Evolutionary conservation across 1,140 invertebrate species (phyloP), one percentile per base, ranked within the genome.

Genomic region (Listronotus bonariensis): DNA sequence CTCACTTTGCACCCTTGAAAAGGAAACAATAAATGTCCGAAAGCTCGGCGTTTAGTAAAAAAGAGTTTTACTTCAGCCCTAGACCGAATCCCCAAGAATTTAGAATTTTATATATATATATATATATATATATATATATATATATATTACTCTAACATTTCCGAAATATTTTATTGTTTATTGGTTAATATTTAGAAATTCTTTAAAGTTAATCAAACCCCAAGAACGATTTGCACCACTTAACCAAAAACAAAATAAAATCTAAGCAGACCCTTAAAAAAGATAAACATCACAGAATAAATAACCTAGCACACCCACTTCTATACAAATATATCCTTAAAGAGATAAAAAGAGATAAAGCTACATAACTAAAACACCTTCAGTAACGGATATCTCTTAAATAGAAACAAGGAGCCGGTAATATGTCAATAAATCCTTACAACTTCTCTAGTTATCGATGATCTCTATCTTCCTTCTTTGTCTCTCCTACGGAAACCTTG

Each of bases 371-470:
- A 60, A 48, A 59, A 67, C 65, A 70, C 65, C 68, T 70, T 54
- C 65, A 36, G 68, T 61, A 67, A 67, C 51, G 60, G 65, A 66
- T 70, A 70, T 70, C 65, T 61, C 42, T 57, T 67, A 65, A 59
- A 67, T 63, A 64, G 63, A 36, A 52, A 53, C 57, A 57, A 66
- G 68, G 68, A 69, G 68, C 70, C 60, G 69, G 65, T 67, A 70
- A 74, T 72, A 72, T 71, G 61, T 74, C 72, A 67, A 74, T 74
- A 74, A 74, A 74, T 72, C 69, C 54, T 57, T 64, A 58, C 57
- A 57, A 65, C 55, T 57, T 65, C 43, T 48, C 54, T 54, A 56
- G 66, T 70, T 72, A 72, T 72, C 70, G 64, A 59, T 72, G 65
- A 70, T 72, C 70, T 65, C 48, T 11, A 20, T 5, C 8, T 7